Evolutionary conservation across 53 echinoderm and acorn worm genomes (phyloP).

Genomic region (Arbacia lixula): DNA sequence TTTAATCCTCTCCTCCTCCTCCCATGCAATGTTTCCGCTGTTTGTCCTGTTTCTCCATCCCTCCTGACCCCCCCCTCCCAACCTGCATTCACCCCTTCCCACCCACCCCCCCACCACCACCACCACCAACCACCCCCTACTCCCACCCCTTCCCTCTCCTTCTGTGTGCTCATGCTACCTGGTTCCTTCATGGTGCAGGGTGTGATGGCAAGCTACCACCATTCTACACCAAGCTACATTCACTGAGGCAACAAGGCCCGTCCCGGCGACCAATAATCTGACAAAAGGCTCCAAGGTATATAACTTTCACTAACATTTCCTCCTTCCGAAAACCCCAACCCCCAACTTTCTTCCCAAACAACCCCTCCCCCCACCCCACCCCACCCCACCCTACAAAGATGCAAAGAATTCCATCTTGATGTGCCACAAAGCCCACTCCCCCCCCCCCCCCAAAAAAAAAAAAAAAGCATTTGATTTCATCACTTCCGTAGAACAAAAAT

Average conservation of each 20-base stretch:
- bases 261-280: constrained; percentile 18
- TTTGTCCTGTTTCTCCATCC: not conserved
- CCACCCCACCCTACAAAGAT: too few relatives aligned
- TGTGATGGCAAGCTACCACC: constrained; percentile 48
- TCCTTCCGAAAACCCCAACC: not conserved
- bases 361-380: too few relatives aligned
- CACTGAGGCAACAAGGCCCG: constrained; percentile 45
- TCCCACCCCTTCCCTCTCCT: not conserved
- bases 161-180: not conserved
- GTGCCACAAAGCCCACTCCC: too few relatives aligned
- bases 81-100: not conserved
- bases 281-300: constrained; percentile 55
- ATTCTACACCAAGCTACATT: constrained; percentile 32
- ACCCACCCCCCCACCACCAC: not conserved
- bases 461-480: too few relatives aligned
- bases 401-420: too few relatives aligned
- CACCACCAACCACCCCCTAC: not conserved
- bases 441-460: too few relatives aligned
- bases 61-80: not conserved
- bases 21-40: not conserved
- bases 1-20: not conserved
- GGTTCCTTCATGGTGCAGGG: constrained; percentile 26
- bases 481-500: too few relatives aligned
- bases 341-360: too few relatives aligned
- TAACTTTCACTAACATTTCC: not conserved